A percentile compares a stretch with the other conserved stretches of the same genome.
phyloP scores from a whole-genome alignment of 2,797 vertebrate genomes.

The Syngnathus acus region DNA sequence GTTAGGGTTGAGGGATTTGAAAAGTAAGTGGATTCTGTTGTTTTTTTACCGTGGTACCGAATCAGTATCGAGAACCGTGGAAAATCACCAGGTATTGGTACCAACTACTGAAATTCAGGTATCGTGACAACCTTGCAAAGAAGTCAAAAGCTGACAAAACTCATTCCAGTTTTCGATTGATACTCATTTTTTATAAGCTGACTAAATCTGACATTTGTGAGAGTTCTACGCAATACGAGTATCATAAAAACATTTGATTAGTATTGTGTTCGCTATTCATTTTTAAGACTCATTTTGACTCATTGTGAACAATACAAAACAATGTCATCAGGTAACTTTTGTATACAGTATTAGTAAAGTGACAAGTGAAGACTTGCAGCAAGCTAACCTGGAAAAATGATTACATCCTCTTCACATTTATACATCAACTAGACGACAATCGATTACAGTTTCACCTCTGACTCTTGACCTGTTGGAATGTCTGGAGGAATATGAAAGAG shows the following conservation, averaged over 20 bases:
- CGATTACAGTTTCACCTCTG: neutral
- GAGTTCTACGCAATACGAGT: neutral
- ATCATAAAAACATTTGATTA: neutral
- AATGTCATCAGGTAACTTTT: neutral
- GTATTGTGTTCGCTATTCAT: neutral
- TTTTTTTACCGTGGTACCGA: too few relatives aligned
- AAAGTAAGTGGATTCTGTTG: too few relatives aligned
- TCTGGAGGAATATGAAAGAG: neutral
- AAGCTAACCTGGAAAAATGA: neutral
- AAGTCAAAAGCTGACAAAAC: neutral
- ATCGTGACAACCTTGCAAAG: neutral
- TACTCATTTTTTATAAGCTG: neutral
- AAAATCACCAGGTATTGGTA: too few relatives aligned
- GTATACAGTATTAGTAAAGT: constrained; percentile 3
- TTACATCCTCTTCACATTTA: neutral
- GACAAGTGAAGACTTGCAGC: constrained; percentile 3
- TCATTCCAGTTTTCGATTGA: neutral
- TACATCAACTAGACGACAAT: neutral
- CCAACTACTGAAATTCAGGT: too few relatives aligned
- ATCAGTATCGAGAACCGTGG: too few relatives aligned
- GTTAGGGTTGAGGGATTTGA: too few relatives aligned
- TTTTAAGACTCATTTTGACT: constrained; percentile 1
- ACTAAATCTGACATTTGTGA: neutral
- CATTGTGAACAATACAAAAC: constrained; percentile 1
- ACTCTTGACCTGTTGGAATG: constrained; percentile 1